Conservation (phyloP, 2,113 vertebrate species). For the Tonatia bakeri region DNA sequence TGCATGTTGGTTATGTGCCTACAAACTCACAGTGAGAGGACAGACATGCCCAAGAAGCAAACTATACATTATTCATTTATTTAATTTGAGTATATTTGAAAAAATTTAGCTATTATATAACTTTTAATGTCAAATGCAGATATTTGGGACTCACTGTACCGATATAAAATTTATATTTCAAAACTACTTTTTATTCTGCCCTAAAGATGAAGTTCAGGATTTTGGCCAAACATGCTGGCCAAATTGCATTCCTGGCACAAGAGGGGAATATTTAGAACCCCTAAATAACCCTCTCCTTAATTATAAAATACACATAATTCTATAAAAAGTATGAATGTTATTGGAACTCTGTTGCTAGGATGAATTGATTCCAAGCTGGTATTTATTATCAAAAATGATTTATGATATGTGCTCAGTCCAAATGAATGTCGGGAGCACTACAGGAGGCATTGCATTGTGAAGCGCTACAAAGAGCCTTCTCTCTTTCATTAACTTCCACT, state of each 20-base stretch:
- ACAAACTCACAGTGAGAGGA: neutral
- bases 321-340: conserved; percentile 46
- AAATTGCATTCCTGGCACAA: conserved; percentile 27
- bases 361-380: conserved; percentile 59
- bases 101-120: neutral
- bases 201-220: conserved; percentile 43
- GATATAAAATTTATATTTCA: neutral
- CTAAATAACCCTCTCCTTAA: conserved; percentile 32
- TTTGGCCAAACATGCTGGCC: neutral
- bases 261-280: conserved; percentile 26
- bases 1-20: neutral
- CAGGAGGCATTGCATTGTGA: conserved; percentile 43
- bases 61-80: neutral
- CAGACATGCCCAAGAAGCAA: neutral
- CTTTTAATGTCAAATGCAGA: conserved; percentile 27
- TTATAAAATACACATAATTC: conserved; percentile 43
- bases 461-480: conserved; percentile 52
- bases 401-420: conserved; percentile 61
- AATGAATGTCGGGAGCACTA: conserved; percentile 53
- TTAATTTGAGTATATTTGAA: neutral
- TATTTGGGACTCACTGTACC: neutral
- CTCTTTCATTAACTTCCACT: conserved; percentile 63
- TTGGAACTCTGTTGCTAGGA: conserved; percentile 56
- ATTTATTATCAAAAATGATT: conserved; percentile 71
- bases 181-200: conserved; percentile 30